Base-by-base conservation (phyloP, 2,888 invertebrate genomes). In the Nymphalis polychloros region DNA sequence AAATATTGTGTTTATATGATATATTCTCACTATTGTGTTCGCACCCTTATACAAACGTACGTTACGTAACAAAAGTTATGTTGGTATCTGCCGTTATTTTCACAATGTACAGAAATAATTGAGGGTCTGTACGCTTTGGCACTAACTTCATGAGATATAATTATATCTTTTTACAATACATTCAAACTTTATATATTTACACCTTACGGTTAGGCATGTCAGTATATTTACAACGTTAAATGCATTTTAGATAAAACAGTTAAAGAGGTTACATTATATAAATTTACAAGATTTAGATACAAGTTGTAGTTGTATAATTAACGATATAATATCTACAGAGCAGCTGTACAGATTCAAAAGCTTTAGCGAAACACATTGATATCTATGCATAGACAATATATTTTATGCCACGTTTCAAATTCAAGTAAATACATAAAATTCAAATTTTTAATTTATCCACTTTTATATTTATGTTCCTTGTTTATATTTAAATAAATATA, bases 71-170 rank as follows among this genome's bases (percentile, higher is more conserved):
- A 62, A 55, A 59, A n/a, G 13, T 53, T 68, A 67, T 59, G 31
- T 66, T 65, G 17, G 55, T 70, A 65, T 64, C 55, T 63, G 59
- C 67, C 59, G 49, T 69, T 67, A 61, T 55, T 60, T 78, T 75
- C 77, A 73, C 81, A 79, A 81, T 83, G 84, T 85, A 84, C 81
- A 84, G 79, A 81, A 77, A 77, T 80, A 82, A 71, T 83, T 77
- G 79, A 84, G 82, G 81, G 80, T 83, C 81, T 84, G 85, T 86
- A 88, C 87, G 88, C 90, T 88, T 92, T 92, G 92, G 92, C 92
- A 92, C 92, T 91, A 92, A 89, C 87, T 88, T 90, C 81, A 82
- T 89, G 89, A 87, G 84, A 87, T 87, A 88, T 55, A 17, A 31
- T 55, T 16, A 55, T 83, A 79, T 81, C 81, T 81, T 83, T 78